Base-by-base conservation (phyloP, 2,113 vertebrate species). In the Daubentonia madagascariensis region DNA sequence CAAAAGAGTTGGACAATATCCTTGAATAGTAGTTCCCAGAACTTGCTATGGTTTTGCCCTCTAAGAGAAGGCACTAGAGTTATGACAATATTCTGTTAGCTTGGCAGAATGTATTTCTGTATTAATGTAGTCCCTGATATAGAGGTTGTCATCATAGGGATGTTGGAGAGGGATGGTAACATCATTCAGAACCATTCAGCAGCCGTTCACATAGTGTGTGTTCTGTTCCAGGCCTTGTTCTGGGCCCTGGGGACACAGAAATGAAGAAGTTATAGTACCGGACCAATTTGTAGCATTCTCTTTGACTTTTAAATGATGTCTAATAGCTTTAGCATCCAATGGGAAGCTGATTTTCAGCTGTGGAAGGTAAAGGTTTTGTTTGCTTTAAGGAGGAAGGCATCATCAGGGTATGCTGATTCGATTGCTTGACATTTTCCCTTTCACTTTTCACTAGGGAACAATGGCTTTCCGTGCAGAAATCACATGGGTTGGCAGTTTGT, bases 351-450 rank as follows among this genome's bases (percentile, higher is more conserved):
- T 85, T 63, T 67, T 45, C 57, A 11, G 8, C n/a, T 52, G 8
- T 84, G 57, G 75, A 87, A 92, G n/a, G 16, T 16, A 85, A 95
- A 87, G 59, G 11, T 67, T 95, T 87, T 85, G 43, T 91, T 84
- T 91, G 3, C 72, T 85, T 85, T 78, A 20, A 84, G 86, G 45
- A 95, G 63, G 43, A 91, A 96, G 91, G 28, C 25, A 70, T 85
- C 37, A 59, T 52, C 57, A 81, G 30, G 35, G n/a, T 9, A 2
- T 68, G 67, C 57, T 84, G 63, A 89, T 91, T 93, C 3, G 0
- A 72, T 84, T 65, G 43, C 65, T 72, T 97, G 91, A 72, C 89
- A 86, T 91, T 96, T 96, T 97, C 83, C 78, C 63, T 94, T 96
- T 94, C 52, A 35, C 40, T 95, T 94, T 95, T 93, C 92, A 88